A percentile compares a stretch with the other conserved stretches of the same genome.
phyloP scores from a whole-genome alignment of 2,888 invertebrate species.

The Drosophila paranaensis region DNA sequence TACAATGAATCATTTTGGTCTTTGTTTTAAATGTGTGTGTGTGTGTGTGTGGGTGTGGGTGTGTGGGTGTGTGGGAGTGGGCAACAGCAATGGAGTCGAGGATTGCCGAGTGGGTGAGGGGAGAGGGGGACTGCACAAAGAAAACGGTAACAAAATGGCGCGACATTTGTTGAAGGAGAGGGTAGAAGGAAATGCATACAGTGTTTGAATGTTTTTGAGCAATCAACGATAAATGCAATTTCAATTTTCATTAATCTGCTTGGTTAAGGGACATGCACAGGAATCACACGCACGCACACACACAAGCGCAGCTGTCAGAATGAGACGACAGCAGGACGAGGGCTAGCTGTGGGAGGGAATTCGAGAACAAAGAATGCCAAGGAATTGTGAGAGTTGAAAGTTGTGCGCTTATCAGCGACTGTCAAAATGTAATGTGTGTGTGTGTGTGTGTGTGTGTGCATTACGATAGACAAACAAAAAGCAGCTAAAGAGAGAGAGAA shows the following conservation, averaged over 20 bases:
- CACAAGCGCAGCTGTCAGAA: slow-evolving; percentile 8
- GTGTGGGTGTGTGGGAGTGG: slow-evolving; percentile 12
- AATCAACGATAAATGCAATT: slow-evolving; percentile 51
- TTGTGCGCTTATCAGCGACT: slow-evolving; percentile 50
- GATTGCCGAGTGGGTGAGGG: too few relatives aligned
- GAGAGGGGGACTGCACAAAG: neutral
- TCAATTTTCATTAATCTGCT: slow-evolving; percentile 58
- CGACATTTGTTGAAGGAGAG: slow-evolving; percentile 16
- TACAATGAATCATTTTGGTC: slow-evolving; percentile 62
- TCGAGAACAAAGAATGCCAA: slow-evolving; percentile 31
- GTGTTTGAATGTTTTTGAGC: slow-evolving; percentile 28
- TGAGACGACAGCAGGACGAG: neutral
- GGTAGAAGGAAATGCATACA: neutral
- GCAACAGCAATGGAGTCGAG: slow-evolving; percentile 2
- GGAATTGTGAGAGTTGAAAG: slow-evolving; percentile 39
- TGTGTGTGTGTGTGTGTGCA: slow-evolving; percentile 9
- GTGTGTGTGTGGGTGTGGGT: neutral
- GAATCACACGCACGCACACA: slow-evolving; percentile 22
- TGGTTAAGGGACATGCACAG: slow-evolving; percentile 31
- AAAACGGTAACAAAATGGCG: slow-evolving; percentile 34
- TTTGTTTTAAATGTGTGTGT: slow-evolving; percentile 34
- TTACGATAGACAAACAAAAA: slow-evolving; percentile 12
- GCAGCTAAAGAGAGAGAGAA: too few relatives aligned
- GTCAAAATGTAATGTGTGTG: slow-evolving; percentile 34
- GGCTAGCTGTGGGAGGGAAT: neutral